Conservation (phyloP, 2,113 vertebrate species). For the Ploceus nigricollis region DNA sequence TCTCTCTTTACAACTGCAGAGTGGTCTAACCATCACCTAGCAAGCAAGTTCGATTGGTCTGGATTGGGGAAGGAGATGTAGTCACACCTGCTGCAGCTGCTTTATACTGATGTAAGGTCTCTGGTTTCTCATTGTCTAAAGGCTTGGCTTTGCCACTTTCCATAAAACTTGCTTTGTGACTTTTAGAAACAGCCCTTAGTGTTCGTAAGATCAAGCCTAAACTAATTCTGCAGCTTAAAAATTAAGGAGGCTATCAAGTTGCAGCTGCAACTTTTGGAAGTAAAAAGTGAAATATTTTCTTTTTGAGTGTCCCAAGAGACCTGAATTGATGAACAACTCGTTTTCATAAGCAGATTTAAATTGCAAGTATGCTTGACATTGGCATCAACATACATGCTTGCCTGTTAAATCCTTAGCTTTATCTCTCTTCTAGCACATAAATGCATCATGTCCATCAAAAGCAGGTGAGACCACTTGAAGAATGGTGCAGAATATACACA, state of each 20-base stretch:
- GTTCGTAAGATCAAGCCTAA: background rate
- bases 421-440: background rate
- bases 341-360: background rate
- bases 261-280: background rate
- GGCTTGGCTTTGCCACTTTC: background rate
- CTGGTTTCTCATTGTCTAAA: background rate
- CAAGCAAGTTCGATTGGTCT: background rate
- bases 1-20: background rate
- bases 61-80: background rate
- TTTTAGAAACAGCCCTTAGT: background rate
- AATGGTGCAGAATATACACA: background rate
- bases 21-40: background rate
- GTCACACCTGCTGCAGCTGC: background rate
- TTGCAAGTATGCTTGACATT: background rate
- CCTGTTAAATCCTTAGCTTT: background rate
- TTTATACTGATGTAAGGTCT: background rate
- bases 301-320: background rate
- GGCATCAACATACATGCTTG: background rate
- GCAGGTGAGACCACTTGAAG: background rate
- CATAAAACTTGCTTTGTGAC: background rate
- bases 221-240: background rate
- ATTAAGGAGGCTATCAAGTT: background rate
- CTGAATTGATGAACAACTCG: background rate
- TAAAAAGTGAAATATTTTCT: background rate
- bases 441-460: background rate